A percentile compares a stretch with the other conserved stretches of the same genome.
These are phyloP conservation scores for Caenorhabditis imperialis DNA, from an alignment of 2,888 invertebrate genomes.

Conservation along the genomic window DNA sequence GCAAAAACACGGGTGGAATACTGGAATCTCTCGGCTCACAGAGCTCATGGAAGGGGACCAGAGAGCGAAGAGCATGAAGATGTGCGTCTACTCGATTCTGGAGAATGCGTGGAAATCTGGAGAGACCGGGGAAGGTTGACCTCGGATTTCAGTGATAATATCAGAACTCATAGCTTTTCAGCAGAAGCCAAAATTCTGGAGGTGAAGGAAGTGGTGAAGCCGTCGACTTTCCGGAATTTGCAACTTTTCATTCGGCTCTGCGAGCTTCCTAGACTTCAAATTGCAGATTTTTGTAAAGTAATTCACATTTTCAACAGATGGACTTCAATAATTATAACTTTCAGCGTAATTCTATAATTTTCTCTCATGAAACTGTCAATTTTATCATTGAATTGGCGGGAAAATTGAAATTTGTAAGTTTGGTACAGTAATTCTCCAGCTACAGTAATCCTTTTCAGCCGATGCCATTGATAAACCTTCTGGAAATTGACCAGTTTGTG, in stretches of 20 bases:
- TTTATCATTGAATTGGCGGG: constrained; percentile 32
- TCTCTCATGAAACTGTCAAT: constrained; percentile 19
- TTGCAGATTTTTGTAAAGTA: constrained; percentile 40
- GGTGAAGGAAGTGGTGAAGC: constrained; percentile 5
- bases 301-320: too few relatives aligned
- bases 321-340: constrained; percentile 9
- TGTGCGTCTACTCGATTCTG: constrained; percentile 35
- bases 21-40: constrained; percentile 8
- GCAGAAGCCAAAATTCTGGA: constrained; percentile 9
- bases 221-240: constrained; percentile 15
- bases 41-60: constrained; percentile 21
- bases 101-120: constrained; percentile 18
- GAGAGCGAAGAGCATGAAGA: constrained; percentile 37
- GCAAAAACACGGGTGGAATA: constrained; percentile 31
- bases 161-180: constrained; percentile 3
- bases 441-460: constrained; percentile 26
- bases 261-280: constrained; percentile 5
- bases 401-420: constrained; percentile 38
- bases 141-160: neutral
- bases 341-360: constrained; percentile 20
- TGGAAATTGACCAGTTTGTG: constrained; percentile 27
- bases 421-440: neutral
- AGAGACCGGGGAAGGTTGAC: constrained; percentile 17
- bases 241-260: constrained; percentile 29
- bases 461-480: constrained; percentile 27